phyloP scores from a whole-genome alignment of 2,888 invertebrate genomes.

The Emmelina monodactyla region DNA sequence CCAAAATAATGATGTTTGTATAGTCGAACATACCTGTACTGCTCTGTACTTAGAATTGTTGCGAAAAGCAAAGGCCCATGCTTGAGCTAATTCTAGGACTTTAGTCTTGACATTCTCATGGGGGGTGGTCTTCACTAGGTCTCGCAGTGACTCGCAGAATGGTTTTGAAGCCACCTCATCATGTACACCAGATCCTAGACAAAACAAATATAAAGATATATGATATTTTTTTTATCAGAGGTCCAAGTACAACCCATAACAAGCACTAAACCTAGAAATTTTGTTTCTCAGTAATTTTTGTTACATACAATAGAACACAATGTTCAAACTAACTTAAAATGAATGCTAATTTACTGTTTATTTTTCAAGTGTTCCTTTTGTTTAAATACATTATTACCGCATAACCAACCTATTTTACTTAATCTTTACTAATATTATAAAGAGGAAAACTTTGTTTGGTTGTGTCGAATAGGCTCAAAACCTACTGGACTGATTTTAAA shows the following conservation, averaged over 20 bases:
- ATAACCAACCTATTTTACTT: neutral
- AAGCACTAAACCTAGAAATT: too few species aligned
- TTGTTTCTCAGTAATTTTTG: too few species aligned
- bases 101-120: constrained; percentile 86
- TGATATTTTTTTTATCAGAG: too few species aligned
- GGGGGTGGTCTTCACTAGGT: constrained; percentile 81
- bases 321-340: neutral
- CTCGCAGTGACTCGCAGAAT: constrained; percentile 94
- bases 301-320: too few species aligned
- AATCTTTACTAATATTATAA: too few species aligned
- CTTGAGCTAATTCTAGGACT: constrained; percentile 93
- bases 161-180: constrained; percentile 91
- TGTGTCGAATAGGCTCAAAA: neutral
- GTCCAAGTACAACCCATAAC: too few species aligned
- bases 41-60: constrained; percentile 88
- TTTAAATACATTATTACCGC: too few species aligned
- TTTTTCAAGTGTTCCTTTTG: too few species aligned
- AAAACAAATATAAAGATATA: constrained; percentile 4
- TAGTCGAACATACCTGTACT: constrained; percentile 71
- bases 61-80: constrained; percentile 98
- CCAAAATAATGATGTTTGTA: neutral
- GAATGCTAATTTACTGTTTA: neutral
- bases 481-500: neutral
- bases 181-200: constrained; percentile 77
- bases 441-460: too few species aligned